Evolutionary conservation across 1,140 invertebrate species (phyloP).

Genomic region (Sycophaga agraensis): DNA sequence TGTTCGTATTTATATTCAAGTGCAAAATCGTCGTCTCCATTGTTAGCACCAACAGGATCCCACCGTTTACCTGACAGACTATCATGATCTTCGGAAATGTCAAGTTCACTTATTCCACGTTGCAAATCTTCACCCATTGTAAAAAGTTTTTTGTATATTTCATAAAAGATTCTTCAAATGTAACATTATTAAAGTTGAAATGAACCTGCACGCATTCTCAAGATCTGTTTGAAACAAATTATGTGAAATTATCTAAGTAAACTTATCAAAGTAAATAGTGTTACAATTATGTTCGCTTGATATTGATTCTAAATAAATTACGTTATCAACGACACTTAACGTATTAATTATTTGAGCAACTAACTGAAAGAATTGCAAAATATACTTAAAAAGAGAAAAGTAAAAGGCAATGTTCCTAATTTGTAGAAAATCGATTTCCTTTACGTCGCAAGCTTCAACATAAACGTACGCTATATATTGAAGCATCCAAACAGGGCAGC

Average conservation of each 20-base stretch:
- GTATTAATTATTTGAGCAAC: too few species aligned
- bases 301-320: too few species aligned
- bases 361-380: too few species aligned
- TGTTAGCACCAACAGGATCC: conserved; percentile 67
- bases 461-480: background rate
- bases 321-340: too few species aligned
- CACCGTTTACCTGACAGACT: conserved; percentile 61
- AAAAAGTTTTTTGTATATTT: background rate
- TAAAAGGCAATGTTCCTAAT: background rate
- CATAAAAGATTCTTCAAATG: background rate
- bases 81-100: conserved; percentile 52
- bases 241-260: too few species aligned
- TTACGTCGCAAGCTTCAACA: background rate
- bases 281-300: too few species aligned
- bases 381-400: background rate
- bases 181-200: too few species aligned
- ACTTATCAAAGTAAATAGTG: too few species aligned
- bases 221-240: too few species aligned
- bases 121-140: conserved; percentile 18
- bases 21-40: conserved; percentile 53
- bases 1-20: conserved; percentile 50
- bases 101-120: conserved; percentile 35
- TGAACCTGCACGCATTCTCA: background rate
- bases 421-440: conserved; percentile 17
- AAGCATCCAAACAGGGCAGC: too few species aligned